phyloP scores from a whole-genome alignment of 2,797 vertebrate species.

The Megaceryle alcyon region DNA sequence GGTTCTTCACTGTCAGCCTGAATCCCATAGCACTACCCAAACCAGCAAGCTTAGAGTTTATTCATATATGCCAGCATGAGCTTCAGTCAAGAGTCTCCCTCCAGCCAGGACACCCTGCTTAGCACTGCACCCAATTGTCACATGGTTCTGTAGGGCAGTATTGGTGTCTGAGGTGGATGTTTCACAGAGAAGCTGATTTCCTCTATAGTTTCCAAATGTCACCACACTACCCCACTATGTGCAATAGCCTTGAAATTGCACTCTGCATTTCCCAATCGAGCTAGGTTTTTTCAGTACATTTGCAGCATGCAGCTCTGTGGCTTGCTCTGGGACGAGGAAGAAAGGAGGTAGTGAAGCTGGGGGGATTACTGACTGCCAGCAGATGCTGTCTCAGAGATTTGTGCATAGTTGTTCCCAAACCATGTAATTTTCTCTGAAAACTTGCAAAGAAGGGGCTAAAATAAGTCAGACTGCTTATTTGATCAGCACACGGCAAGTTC shows the following conservation, averaged over 20 bases:
- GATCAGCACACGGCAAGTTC: not conserved
- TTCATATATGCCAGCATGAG: not conserved
- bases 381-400: not conserved
- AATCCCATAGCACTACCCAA: not conserved
- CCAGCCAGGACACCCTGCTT: not conserved
- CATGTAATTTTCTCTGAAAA: not conserved
- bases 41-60: not conserved
- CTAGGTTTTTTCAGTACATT: not conserved
- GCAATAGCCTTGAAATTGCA: slow-evolving; percentile 8
- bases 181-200: not conserved
- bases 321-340: slow-evolving; percentile 8
- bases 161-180: not conserved
- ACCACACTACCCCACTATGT: not conserved
- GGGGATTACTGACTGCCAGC: not conserved
- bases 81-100: not conserved
- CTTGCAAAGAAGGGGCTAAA: not conserved
- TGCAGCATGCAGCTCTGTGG: not conserved
- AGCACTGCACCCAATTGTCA: too few relatives aligned
- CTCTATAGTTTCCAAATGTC: not conserved
- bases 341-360: not conserved
- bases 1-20: not conserved
- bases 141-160: not conserved
- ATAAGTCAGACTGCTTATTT: not conserved
- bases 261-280: not conserved
- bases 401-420: not conserved